Percentiles rank a stretch among this genome's conserved stretches.
Conservation (phyloP, 2,888 invertebrate species). For the Pachymerium ferrugineum region DNA sequence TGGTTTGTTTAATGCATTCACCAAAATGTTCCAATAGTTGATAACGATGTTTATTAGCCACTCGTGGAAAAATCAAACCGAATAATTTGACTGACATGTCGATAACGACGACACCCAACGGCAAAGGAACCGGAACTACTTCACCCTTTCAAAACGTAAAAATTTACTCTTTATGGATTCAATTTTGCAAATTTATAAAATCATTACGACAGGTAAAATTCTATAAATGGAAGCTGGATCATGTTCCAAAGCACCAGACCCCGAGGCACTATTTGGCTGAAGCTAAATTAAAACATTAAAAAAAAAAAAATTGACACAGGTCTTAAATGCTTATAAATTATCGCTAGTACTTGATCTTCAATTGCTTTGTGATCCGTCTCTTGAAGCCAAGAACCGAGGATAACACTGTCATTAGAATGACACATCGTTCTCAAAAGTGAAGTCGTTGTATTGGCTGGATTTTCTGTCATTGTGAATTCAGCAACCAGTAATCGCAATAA, state of each 20-base stretch:
- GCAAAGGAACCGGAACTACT: slow-evolving; percentile 69
- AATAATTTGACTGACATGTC: slow-evolving; percentile 89
- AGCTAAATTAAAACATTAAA: slow-evolving; percentile 55
- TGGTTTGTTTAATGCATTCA: slow-evolving; percentile 57
- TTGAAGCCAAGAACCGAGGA: slow-evolving; percentile 90
- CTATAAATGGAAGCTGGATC: slow-evolving; percentile 89
- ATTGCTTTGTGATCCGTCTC: slow-evolving; percentile 94
- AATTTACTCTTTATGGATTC: neutral
- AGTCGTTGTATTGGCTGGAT: slow-evolving; percentile 83
- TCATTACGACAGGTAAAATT: slow-evolving; percentile 55
- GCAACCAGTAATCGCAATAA: slow-evolving; percentile 82
- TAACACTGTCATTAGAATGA: slow-evolving; percentile 81
- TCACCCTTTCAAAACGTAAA: slow-evolving; percentile 51
- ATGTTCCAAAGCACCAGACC: slow-evolving; percentile 93
- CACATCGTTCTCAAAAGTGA: slow-evolving; percentile 75
- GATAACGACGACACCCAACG: slow-evolving; percentile 91
- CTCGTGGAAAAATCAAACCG: slow-evolving; percentile 88
- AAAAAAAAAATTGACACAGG: slow-evolving; percentile 28
- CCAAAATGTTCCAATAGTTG: slow-evolving; percentile 97
- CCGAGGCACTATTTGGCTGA: slow-evolving; percentile 89
- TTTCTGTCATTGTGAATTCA: slow-evolving; percentile 90
- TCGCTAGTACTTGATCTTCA: slow-evolving; percentile 79
- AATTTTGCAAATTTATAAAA: neutral
- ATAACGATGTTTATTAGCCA: slow-evolving; percentile 90
- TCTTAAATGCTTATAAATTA: neutral